A percentile compares a stretch with the other conserved stretches of the same genome.
Evolutionary conservation across 2,888 invertebrate genomes (phyloP).

Genomic region (Cosmia trapezina): DNA sequence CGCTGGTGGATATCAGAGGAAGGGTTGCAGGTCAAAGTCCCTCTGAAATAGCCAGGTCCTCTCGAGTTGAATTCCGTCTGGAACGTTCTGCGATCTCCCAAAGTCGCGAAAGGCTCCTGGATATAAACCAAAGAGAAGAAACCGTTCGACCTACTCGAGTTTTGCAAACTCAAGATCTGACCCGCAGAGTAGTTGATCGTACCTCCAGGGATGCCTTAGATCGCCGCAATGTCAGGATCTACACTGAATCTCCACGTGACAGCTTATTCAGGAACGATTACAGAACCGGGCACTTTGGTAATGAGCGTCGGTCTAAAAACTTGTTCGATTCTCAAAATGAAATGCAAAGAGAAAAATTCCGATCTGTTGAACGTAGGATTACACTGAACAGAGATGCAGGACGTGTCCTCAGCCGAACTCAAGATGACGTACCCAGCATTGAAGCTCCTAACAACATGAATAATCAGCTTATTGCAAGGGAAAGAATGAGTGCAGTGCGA

Average conservation of each 20-base stretch:
- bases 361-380: conserved; percentile 27
- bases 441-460: conserved; percentile 12
- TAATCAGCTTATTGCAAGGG: conserved; percentile 29
- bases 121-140: conserved; percentile 26
- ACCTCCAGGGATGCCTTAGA: conserved; percentile 27
- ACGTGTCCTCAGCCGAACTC: conserved; percentile 26
- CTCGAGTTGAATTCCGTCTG: conserved; percentile 26
- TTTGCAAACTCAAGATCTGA: conserved; percentile 27
- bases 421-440: conserved; percentile 13
- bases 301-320: conserved; percentile 37
- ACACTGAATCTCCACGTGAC: conserved; percentile 20
- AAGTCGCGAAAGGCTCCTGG: conserved; percentile 36
- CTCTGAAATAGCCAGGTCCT: conserved; percentile 27
- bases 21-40: conserved; percentile 29
- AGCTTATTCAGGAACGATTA: conserved; percentile 22
- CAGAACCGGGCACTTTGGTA: conserved; percentile 21
- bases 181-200: conserved; percentile 13
- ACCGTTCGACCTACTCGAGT: conserved; percentile 21
- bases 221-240: conserved; percentile 36
- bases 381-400: conserved; percentile 31
- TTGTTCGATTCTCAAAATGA: conserved; percentile 22
- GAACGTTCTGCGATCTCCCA: conserved; percentile 26
- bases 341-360: conserved; percentile 17
- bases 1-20: conserved; percentile 24
- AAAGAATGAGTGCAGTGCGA: conserved; percentile 31